Evolutionary conservation across 1,140 invertebrate genomes (phyloP), one percentile per base, ranked within the genome.

Genomic region (Ceratina calcarata): DNA sequence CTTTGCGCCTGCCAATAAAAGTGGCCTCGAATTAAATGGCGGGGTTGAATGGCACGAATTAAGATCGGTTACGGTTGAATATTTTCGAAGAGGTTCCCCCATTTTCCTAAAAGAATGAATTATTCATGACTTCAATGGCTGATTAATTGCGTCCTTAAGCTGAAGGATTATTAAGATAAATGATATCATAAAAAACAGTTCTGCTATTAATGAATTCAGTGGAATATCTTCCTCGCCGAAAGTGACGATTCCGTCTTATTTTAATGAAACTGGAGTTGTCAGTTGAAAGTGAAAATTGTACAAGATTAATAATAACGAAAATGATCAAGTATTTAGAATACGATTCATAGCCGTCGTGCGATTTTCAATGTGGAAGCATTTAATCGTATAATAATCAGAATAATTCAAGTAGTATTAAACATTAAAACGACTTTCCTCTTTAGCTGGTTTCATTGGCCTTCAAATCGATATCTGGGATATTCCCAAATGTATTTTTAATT

Each of bases 161-260:
- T 61, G 20, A 32, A 53, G 65, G 81, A 86, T 86, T 86, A 86
- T 86, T 86, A 86, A 86, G 84, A 86, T 81, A 82, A 80, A 86
- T 74, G 80, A 77, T 65, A 22, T 24, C 37, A 61, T 58, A 78
- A 68, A 82, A 82, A 85, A 58, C 22, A 76, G 49, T 73, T 64
- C 32, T 49, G 76, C 10, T 45, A 37, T 53, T 72, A 37, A n/a
- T 49, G 49, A 64, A 37, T 55, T 57, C 49, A 37, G 0, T 27
- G 32, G 24, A 27, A 64, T 18, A 72, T 45, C 62, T 58, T 57
- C 10, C 37, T 24, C 13, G 10, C 13, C 22, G n/a, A 20, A n/a
- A 60, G 22, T n/a, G 32, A 60, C 18, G 22, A 2, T 24, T 55
- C 18, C 20, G 57, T 57, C 53, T 67, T 27, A 15, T 37, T 45